Conservation (phyloP, 2,888 invertebrate species). For the Parnassius mnemosyne region DNA sequence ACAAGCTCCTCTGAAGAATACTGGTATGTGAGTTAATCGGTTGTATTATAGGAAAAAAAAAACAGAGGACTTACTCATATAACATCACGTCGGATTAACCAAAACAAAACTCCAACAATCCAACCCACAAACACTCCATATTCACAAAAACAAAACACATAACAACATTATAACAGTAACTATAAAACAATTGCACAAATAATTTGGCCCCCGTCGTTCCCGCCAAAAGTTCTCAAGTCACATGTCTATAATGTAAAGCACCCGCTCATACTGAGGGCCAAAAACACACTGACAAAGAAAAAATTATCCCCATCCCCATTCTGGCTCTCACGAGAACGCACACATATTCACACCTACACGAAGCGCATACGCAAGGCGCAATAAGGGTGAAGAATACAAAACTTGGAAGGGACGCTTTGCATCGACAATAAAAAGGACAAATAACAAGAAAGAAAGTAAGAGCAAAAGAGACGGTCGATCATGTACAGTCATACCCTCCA, state of each 20-base stretch:
- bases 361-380: conserved; percentile 53
- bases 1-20: not conserved
- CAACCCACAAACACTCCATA: conserved; percentile 49
- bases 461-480: conserved; percentile 54
- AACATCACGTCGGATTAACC: conserved; percentile 66
- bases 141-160: conserved; percentile 34
- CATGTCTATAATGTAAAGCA: conserved; percentile 44
- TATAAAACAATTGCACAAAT: conserved; percentile 34
- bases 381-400: conserved; percentile 72
- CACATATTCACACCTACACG: conserved; percentile 58
- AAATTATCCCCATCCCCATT: conserved; percentile 41
- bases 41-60: conserved; percentile 13
- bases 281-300: conserved; percentile 51
- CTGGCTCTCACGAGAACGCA: conserved; percentile 31
- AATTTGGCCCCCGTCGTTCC: conserved; percentile 64
- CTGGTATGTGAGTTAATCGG: not conserved
- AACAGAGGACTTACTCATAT: conserved; percentile 56
- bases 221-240: conserved; percentile 58
- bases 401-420: conserved; percentile 57
- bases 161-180: conserved; percentile 36
- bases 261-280: conserved; percentile 52
- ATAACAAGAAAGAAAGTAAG: conserved; percentile 32
- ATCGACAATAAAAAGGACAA: conserved; percentile 47
- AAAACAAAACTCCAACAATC: conserved; percentile 42
- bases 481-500: conserved; percentile 68